These are phyloP conservation scores for Battus philenor DNA, from an alignment of 1,140 invertebrate species.

Conservation along the genomic window DNA sequence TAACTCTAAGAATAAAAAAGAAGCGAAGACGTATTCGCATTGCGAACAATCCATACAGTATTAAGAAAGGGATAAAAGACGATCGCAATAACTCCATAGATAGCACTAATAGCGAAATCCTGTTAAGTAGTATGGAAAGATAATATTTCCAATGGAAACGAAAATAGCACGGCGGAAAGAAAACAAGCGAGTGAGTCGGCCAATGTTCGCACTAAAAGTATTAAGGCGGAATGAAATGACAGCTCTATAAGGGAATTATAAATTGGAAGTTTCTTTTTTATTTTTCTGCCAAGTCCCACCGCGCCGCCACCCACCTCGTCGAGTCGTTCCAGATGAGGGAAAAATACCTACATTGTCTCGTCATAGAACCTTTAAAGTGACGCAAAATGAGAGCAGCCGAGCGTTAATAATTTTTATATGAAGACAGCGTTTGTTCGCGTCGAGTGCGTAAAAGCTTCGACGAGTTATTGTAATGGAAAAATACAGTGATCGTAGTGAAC, in stretches of 20 bases:
- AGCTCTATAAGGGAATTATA: slow-evolving; percentile 11
- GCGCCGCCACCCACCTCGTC: neutral
- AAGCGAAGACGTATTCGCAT: slow-evolving; percentile 7
- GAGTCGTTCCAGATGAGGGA: neutral
- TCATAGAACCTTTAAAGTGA: slow-evolving; percentile 3
- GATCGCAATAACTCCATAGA: slow-evolving; percentile 16
- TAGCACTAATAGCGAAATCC: slow-evolving; percentile 24
- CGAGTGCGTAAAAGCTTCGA: slow-evolving; percentile 13
- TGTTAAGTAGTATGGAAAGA: slow-evolving; percentile 23
- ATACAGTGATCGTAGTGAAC: too few species aligned
- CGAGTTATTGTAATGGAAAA: slow-evolving; percentile 9
- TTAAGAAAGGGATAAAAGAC: slow-evolving; percentile 16
- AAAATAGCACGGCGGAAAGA: slow-evolving; percentile 11
- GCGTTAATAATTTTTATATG: slow-evolving; percentile 13
- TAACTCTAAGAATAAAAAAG: neutral
- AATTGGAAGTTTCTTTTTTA: slow-evolving; percentile 8
- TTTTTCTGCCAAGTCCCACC: neutral
- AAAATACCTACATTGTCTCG: neutral
- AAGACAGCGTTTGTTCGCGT: slow-evolving; percentile 4
- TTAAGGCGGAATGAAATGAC: slow-evolving; percentile 5
- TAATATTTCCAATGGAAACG: slow-evolving; percentile 16
- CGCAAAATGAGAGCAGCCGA: slow-evolving; percentile 2
- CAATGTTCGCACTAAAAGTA: slow-evolving; percentile 6
- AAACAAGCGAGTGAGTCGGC: slow-evolving; percentile 10
- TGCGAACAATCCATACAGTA: slow-evolving; percentile 12